Conservation (phyloP, 2,113 vertebrate genomes). For the Lasiurus borealis region DNA sequence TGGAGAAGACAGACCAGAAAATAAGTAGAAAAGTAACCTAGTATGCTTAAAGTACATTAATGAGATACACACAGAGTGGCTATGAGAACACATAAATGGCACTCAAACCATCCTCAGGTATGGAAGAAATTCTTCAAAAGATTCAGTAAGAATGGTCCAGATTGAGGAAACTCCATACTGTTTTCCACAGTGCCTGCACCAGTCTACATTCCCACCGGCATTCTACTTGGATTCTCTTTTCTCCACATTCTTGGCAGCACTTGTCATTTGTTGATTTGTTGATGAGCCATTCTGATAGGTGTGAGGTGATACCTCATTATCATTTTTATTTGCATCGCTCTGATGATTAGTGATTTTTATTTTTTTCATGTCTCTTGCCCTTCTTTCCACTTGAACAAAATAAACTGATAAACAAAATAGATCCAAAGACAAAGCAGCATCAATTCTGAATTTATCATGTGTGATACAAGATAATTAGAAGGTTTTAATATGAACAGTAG, state of each 20-base stretch:
- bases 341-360: no score
- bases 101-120: background rate
- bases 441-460: background rate
- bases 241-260: no score
- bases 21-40: background rate
- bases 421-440: background rate
- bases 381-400: no score
- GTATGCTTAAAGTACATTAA: background rate
- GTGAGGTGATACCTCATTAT: no score
- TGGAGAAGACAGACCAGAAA: background rate
- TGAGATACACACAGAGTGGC: background rate
- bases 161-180: background rate
- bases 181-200: no score
- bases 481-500: background rate
- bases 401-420: no score
- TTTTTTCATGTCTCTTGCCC: no score
- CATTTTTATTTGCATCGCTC: no score
- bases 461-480: background rate
- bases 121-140: background rate
- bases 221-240: no score
- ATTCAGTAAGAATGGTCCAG: background rate
- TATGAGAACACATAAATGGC: background rate
- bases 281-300: no score
- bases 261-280: no score
- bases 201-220: no score